Percentiles rank a stretch among this genome's conserved stretches.
These are phyloP conservation scores for Aplysina aerophoba DNA, from an alignment of 37 sponge, comb jelly and placozoan species.

Conservation along the genomic window DNA sequence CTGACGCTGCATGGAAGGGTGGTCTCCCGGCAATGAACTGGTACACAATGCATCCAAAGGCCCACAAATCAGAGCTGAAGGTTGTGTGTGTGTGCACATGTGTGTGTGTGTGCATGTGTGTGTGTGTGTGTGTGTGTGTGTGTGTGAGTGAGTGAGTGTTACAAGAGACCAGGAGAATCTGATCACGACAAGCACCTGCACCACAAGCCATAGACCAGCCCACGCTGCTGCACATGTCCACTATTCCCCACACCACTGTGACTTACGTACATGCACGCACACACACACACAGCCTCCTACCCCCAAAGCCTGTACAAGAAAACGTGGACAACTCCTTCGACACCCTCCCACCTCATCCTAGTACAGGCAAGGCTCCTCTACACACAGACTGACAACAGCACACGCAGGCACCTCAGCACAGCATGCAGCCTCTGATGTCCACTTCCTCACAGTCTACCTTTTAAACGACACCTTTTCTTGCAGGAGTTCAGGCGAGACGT, in stretches of 20 bases:
- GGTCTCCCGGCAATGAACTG: constrained; percentile 92
- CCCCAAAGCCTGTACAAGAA: too few relatives aligned
- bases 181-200: neutral
- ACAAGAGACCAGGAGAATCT: neutral
- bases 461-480: constrained; percentile 86
- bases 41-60: constrained; percentile 91
- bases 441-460: constrained; percentile 47
- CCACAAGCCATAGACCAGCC: too few relatives aligned
- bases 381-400: constrained; percentile 36
- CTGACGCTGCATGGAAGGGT: constrained; percentile 94
- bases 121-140: neutral
- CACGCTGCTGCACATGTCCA: too few relatives aligned
- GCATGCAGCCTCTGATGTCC: too few relatives aligned
- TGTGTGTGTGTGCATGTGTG: neutral
- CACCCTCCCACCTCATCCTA: too few relatives aligned
- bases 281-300: too few relatives aligned
- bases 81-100: neutral
- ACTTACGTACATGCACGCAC: too few relatives aligned
- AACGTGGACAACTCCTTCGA: too few relatives aligned
- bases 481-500: constrained; percentile 94
- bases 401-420: constrained; percentile 21
- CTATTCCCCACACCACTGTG: too few relatives aligned
- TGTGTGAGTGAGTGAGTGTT: neutral
- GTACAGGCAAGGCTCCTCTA: too few relatives aligned
- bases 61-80: constrained; percentile 94